These are phyloP conservation scores for Cheilosia soror DNA, from an alignment of 2,888 invertebrate species.

Conservation along the genomic window DNA sequence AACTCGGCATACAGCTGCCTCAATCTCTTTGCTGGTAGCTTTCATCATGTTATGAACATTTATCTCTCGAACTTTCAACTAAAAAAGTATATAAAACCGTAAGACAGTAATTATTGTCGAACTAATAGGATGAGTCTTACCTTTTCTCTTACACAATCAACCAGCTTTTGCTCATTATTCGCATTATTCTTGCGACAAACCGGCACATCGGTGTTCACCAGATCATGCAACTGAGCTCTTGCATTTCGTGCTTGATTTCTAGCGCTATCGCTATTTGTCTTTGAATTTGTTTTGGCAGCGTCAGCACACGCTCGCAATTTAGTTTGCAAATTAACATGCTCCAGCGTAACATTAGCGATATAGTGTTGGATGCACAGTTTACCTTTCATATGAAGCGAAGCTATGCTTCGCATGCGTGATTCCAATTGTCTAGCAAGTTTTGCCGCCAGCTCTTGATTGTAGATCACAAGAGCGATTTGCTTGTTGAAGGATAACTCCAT, in stretches of 20 bases:
- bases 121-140: constrained; percentile 7
- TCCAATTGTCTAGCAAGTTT: constrained; percentile 48
- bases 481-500: constrained; percentile 45
- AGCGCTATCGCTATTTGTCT: constrained; percentile 34
- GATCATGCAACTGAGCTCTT: constrained; percentile 31
- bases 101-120: not conserved
- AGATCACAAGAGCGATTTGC: constrained; percentile 30
- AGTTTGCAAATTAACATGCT: constrained; percentile 47
- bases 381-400: constrained; percentile 43
- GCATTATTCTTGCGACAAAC: constrained; percentile 53
- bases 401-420: constrained; percentile 53
- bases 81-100: not conserved
- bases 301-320: constrained; percentile 57
- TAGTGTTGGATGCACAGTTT: constrained; percentile 62
- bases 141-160: constrained; percentile 55
- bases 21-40: constrained; percentile 33
- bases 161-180: constrained; percentile 43
- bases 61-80: constrained; percentile 57
- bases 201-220: constrained; percentile 39
- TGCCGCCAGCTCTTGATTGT: constrained; percentile 45
- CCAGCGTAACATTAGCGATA: constrained; percentile 54
- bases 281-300: constrained; percentile 27
- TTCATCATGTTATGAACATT: constrained; percentile 55
- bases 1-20: constrained; percentile 23
- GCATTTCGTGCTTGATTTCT: constrained; percentile 42